Base-by-base conservation (phyloP, 2,113 vertebrate species). In the Saiga tatarica region DNA sequence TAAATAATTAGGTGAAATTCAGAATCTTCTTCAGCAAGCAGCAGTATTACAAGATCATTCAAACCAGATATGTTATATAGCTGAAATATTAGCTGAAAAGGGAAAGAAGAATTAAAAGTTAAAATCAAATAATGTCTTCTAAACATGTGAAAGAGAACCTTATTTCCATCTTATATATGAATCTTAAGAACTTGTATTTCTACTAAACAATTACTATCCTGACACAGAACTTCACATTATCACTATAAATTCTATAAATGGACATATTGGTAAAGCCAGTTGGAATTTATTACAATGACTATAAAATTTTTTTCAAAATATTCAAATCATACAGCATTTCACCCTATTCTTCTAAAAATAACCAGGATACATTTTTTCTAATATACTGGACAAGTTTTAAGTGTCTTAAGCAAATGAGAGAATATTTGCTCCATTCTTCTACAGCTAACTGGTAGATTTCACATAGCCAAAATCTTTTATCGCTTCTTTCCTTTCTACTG, bases 341-440 rank as follows among this genome's bases (percentile, higher is more conserved):
- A 82, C 64, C 28, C 55, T 86, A 59, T 82, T 94, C 42, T 91
- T 91, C 83, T 74, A 39, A 93, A 94, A 93, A 81, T 67, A 97
- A 91, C 76, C 36, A 97, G 60, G n/a, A 47, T 47, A 52, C 1
- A n/a, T 47, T 89, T 92, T 23, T 52, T 60, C 62, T 91, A 47
- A 81, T n/a, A 93, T 59, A 39, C 8, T 87, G 59, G 21, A 85
- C 42, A 87, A 96, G 23, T 45, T 13, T 83, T 88, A 87, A 93
- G 14, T 95, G 92, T 97, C 60, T 89, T 76, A 87, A 95, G 57
- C 55, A 96, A 97, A 79, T 50, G 33, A 93, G 88, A 93, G 53
- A 81, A 39, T 52, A 79, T 83, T 93, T 89, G 67, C 42, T 95
- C 47, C 62, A 50, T 62, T 11, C 21, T 50, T 95, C 62, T 79